phyloP scores from a whole-genome alignment of 1,140 invertebrate genomes.

The Archivesica marissinica region DNA sequence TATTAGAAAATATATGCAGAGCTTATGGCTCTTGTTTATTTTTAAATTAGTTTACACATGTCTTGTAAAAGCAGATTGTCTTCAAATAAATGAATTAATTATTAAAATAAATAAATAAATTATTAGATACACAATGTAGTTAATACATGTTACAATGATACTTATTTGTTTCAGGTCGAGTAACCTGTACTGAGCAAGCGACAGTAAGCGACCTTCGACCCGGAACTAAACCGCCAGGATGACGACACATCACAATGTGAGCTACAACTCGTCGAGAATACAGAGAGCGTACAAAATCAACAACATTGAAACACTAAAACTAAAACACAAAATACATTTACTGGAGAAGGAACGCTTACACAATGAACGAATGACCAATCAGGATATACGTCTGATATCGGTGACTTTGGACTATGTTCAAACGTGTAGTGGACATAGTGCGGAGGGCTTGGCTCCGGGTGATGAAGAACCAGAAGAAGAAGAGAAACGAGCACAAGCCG shows the following conservation, averaged over 20 bases:
- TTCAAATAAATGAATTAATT: too few relatives aligned
- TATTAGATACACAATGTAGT: too few relatives aligned
- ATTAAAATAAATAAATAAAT: too few relatives aligned
- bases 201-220: neutral
- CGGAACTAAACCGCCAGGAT: conserved; percentile 37
- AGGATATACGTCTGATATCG: conserved; percentile 78
- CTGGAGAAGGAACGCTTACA: conserved; percentile 77
- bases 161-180: neutral
- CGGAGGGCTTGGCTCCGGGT: conserved; percentile 72
- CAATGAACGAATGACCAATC: conserved; percentile 73
- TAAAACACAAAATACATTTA: conserved; percentile 71
- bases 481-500: conserved; percentile 59
- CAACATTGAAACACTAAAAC: conserved; percentile 70
- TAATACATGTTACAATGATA: neutral
- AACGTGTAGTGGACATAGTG: conserved; percentile 75
- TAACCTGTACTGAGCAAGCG: neutral
- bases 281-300: conserved; percentile 77
- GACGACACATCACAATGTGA: conserved; percentile 69
- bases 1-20: too few relatives aligned
- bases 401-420: conserved; percentile 78
- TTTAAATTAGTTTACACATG: too few relatives aligned
- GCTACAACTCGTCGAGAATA: conserved; percentile 76
- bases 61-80: too few relatives aligned
- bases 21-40: too few relatives aligned
- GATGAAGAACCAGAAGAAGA: conserved; percentile 57